phyloP scores from a whole-genome alignment of 2,797 vertebrate genomes.

The Loris lydekkerianus region DNA sequence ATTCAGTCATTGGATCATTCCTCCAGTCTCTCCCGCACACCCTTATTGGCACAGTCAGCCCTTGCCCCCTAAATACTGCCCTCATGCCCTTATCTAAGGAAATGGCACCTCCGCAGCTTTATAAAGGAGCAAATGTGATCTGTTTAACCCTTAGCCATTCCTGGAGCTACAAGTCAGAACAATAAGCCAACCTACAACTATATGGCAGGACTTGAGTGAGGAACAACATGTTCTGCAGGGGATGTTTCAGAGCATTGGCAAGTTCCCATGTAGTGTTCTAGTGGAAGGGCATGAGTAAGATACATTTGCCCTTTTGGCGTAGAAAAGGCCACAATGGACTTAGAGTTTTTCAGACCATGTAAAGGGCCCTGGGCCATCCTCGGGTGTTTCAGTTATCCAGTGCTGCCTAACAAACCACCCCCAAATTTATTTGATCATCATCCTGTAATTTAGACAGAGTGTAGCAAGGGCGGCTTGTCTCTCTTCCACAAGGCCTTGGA shows the following conservation, averaged over 20 bases:
- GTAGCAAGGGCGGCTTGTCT: neutral
- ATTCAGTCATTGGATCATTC: neutral
- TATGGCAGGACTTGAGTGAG: neutral
- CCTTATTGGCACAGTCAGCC: neutral
- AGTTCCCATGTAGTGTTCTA: neutral
- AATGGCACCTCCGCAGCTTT: neutral
- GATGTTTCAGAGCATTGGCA: neutral
- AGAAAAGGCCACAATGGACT: neutral
- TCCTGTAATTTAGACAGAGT: neutral
- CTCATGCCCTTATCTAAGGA: neutral
- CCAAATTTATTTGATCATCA: neutral
- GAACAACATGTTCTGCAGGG: neutral
- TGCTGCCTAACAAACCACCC: neutral
- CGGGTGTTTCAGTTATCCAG: neutral
- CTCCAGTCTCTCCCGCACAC: fast-evolving
- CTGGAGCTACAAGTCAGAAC: neutral
- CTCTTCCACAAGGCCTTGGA: neutral
- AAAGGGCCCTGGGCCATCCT: neutral
- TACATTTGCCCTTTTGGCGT: neutral
- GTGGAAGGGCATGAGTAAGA: neutral
- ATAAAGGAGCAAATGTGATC: neutral
- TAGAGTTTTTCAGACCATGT: neutral
- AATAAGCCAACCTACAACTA: neutral
- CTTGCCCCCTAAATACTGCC: neutral
- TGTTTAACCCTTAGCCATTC: neutral